These are phyloP conservation scores for Sycon ciliatum DNA, from an alignment of 37 sponge, comb jelly and placozoan species.

Conservation along the genomic window DNA sequence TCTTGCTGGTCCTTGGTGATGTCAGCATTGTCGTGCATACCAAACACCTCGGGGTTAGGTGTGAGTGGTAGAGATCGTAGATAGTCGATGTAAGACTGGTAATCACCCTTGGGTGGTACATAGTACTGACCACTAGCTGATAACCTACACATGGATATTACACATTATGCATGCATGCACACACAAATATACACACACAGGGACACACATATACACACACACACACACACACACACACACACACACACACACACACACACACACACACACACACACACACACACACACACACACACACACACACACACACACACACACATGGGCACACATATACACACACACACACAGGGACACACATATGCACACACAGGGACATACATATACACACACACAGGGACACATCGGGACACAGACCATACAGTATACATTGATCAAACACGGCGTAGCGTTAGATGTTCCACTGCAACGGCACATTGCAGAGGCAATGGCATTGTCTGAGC, in stretches of 20 bases:
- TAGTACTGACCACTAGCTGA: constrained; percentile 89
- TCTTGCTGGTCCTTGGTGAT: constrained; percentile 98
- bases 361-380: no score
- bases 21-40: constrained; percentile 95
- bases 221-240: constrained; percentile 5
- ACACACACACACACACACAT: neutral
- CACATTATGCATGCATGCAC: neutral
- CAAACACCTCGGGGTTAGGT: constrained; percentile 95
- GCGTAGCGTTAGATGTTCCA: no score
- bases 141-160: constrained; percentile 33
- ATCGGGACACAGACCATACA: no score
- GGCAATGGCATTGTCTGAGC: no score
- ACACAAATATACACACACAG: neutral
- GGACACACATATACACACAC: neutral
- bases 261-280: constrained; percentile 5
- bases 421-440: no score
- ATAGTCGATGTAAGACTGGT: constrained; percentile 80
- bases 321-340: no score
- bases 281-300: neutral
- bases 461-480: no score
- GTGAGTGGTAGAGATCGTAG: constrained; percentile 77
- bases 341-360: no score
- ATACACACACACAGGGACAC: no score
- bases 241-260: constrained; percentile 5
- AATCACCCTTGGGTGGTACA: constrained; percentile 77